Evolutionary conservation across 2,797 vertebrate genomes (phyloP), one percentile per base, ranked within the genome.

Genomic region (Enteromius anoplus): DNA sequence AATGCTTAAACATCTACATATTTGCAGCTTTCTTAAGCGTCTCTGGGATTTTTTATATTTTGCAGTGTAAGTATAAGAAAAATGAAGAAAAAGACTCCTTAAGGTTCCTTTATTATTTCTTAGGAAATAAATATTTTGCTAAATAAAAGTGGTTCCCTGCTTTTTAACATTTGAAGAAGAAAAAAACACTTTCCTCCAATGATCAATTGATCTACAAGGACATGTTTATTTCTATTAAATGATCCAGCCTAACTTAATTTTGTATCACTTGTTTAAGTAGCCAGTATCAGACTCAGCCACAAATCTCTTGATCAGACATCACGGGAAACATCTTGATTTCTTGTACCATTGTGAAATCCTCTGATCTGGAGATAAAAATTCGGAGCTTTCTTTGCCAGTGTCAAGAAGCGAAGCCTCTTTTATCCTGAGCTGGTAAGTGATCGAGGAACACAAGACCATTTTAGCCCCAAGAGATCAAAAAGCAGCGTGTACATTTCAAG

Each of bases 391-490:
- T 79, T 19, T 73, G 32, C 8, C 53, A 78, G 66, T 75, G 82
- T 88, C 87, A 66, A 80, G 78, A 64, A 75, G 66, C 12, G 34
- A 70, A 47, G 8, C 51, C 85, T 91, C 85, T 89, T 88, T 83
- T 58, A 66, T 77, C 60, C 3, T 81, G 78, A 83, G 78, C 81
- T 51, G 78, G 84, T 69, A 84, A 64, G 14, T 83, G 26, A 51
- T 66, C 5, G 75, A 87, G 72, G 77, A 88, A 78, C 83, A 79
- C 34, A 90, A 89, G 86, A 83, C 73, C 70, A 76, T 87, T 86
- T 83, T 83, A 83, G 60, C 49, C 42, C 71, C 37, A 49, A 40
- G 75, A 89, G 87, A 90, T 87, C 83, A 90, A 88, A 87, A 64
- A 82, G 34, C 64, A 75, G 81, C 53, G 9, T 15, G 75, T 71